phyloP scores from a whole-genome alignment of 2,888 invertebrate species.

The Nycteola revayana region DNA sequence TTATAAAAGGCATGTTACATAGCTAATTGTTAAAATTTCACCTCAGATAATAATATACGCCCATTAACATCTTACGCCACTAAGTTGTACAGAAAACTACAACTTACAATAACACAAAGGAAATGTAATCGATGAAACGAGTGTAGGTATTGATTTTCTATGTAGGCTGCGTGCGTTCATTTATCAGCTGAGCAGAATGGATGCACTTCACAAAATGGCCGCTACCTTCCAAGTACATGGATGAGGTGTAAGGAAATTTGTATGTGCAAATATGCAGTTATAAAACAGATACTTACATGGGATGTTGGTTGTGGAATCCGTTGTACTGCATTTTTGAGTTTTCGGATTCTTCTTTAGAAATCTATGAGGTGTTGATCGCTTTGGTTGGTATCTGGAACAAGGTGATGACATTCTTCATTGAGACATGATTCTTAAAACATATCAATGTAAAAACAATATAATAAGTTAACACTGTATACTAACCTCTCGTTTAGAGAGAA shows the following conservation, averaged over 20 bases:
- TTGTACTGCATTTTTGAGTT: conserved; percentile 75
- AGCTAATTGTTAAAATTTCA: too few relatives aligned
- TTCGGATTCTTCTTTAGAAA: conserved; percentile 40
- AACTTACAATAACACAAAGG: conserved; percentile 1
- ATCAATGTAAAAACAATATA: neutral
- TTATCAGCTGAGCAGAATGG: conserved; percentile 58
- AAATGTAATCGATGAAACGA: neutral
- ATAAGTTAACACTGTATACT: conserved; percentile 27
- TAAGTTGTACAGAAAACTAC: neutral
- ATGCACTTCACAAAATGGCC: conserved; percentile 79
- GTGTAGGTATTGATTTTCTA: conserved; percentile 40
- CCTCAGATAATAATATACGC: too few relatives aligned
- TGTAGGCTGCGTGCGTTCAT: conserved; percentile 42
- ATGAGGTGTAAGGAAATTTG: conserved; percentile 14
- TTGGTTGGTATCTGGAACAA: conserved; percentile 69
- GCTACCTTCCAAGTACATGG: conserved; percentile 41
- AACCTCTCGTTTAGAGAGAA: conserved; percentile 79
- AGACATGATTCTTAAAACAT: too few relatives aligned
- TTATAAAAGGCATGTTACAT: too few relatives aligned
- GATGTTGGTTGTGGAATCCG: conserved; percentile 78
- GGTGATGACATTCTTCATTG: conserved; percentile 14
- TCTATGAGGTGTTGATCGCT: conserved; percentile 62
- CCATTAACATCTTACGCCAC: too few relatives aligned
- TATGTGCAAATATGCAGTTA: conserved; percentile 6
- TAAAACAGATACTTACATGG: conserved; percentile 59